phyloP scores from a whole-genome alignment of 2,888 invertebrate species.

The Mesorhabditis belari region DNA sequence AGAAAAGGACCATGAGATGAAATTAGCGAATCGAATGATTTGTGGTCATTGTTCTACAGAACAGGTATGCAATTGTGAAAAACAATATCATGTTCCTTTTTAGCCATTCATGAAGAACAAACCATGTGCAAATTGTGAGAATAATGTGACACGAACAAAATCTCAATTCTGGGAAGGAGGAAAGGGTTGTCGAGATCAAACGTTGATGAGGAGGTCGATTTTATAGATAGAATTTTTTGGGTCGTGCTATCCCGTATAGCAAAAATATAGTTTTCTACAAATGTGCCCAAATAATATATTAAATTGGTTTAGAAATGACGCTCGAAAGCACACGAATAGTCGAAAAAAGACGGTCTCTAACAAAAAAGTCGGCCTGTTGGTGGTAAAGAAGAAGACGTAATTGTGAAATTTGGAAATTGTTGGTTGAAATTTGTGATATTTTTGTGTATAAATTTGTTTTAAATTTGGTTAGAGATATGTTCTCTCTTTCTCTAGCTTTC shows the following conservation, averaged over 20 bases:
- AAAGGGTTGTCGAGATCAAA: constrained; percentile 56
- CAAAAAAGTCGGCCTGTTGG: background rate
- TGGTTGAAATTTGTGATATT: too few species aligned
- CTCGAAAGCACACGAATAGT: background rate
- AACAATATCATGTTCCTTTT: background rate
- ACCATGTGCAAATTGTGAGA: constrained; percentile 14
- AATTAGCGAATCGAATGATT: constrained; percentile 56
- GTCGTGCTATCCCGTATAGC: background rate
- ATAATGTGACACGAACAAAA: constrained; percentile 11
- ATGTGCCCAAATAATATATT: background rate
- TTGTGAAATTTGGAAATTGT: background rate
- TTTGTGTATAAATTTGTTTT: background rate
- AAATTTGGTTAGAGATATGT: background rate
- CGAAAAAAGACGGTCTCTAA: background rate
- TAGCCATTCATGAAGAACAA: constrained; percentile 15
- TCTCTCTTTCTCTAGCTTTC: too few species aligned
- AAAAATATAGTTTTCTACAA: background rate
- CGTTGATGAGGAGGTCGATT: constrained; percentile 54
- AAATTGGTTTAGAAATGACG: background rate
- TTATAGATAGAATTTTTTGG: background rate
- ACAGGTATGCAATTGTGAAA: constrained; percentile 51
- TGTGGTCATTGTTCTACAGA: constrained; percentile 58
- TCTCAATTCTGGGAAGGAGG: constrained; percentile 58
- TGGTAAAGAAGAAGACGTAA: background rate
- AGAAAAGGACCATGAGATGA: constrained; percentile 20